These are phyloP conservation scores for Nowickia ferox DNA, from an alignment of 2,888 invertebrate species.

Conservation along the genomic window DNA sequence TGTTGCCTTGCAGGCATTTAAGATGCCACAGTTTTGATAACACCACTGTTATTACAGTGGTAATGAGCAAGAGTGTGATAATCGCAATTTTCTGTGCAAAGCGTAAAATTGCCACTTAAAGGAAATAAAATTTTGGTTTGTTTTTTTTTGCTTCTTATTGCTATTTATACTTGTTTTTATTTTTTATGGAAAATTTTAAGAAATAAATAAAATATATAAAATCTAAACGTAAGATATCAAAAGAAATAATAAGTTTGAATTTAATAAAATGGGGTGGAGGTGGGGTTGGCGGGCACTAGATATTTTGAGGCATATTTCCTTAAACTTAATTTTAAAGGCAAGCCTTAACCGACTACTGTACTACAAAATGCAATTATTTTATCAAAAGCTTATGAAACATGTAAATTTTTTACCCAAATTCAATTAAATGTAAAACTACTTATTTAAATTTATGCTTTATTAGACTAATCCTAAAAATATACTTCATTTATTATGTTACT, in stretches of 20 bases:
- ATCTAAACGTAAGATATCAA: constrained; percentile 1
- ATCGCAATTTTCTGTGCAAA: constrained; percentile 58
- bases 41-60: constrained; percentile 62
- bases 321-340: background rate
- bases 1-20: constrained; percentile 62
- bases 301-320: background rate
- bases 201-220: background rate
- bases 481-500: constrained; percentile 9
- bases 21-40: constrained; percentile 66
- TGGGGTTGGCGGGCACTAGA: too few species aligned
- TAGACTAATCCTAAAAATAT: constrained; percentile 9
- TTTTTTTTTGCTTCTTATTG: constrained; percentile 12
- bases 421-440: constrained; percentile 4
- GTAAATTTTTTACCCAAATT: background rate
- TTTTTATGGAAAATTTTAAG: background rate
- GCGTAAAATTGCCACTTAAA: constrained; percentile 64
- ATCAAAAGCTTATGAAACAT: too few species aligned
- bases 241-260: background rate
- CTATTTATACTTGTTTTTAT: background rate
- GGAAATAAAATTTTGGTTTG: constrained; percentile 19
- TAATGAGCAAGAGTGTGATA: constrained; percentile 70
- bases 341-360: too few species aligned
- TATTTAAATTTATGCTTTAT: background rate
- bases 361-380: too few species aligned
- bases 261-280: background rate